Conservation (phyloP, 2,113 vertebrate genomes). For the Calidris pygmaea region DNA sequence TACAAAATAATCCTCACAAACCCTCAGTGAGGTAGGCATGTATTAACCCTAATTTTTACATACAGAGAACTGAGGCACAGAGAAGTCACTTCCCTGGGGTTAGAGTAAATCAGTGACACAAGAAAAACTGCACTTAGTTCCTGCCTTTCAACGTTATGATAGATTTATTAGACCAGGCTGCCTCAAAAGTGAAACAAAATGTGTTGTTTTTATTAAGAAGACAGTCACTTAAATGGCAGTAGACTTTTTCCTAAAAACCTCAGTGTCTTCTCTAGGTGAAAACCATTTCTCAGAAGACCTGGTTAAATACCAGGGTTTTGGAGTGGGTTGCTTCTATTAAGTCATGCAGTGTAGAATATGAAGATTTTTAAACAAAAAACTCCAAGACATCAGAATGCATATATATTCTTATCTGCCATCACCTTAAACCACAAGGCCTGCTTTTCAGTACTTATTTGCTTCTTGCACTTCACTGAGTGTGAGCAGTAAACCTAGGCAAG, state of each 20-base stretch:
- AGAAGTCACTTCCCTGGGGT: neutral
- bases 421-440: neutral
- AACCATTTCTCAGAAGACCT: neutral
- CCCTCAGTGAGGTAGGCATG: neutral
- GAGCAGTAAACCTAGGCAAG: neutral
- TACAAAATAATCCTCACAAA: constrained; percentile 4
- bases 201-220: neutral
- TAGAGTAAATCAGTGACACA: neutral
- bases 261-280: neutral
- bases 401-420: neutral
- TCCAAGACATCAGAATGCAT: neutral
- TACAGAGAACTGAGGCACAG: neutral
- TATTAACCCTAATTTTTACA: neutral
- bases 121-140: neutral
- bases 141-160: neutral
- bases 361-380: neutral
- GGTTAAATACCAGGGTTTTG: neutral
- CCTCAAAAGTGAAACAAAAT: neutral
- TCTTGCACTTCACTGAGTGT: neutral
- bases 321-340: neutral
- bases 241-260: neutral
- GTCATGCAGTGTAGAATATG: neutral
- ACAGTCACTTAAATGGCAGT: neutral
- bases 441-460: neutral
- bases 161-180: neutral